Percentiles rank a stretch among this genome's conserved stretches.
phyloP scores from a whole-genome alignment of 2,888 invertebrate species.

The Conops quadrifasciatus region DNA sequence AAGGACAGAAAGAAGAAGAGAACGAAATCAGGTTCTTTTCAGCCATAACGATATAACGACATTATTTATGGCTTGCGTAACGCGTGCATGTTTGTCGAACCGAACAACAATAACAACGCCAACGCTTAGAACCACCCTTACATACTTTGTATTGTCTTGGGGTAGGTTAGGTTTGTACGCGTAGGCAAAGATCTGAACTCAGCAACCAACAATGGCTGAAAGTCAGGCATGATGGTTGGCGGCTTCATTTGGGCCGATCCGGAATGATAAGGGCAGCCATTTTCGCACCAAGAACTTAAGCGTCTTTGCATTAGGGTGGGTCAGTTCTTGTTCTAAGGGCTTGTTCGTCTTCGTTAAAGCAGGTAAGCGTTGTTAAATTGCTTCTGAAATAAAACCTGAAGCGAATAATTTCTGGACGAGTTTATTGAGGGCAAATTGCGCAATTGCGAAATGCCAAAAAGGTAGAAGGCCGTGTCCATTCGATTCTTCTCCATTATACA shows the following conservation, averaged over 20 bases:
- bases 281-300: slow-evolving; percentile 43
- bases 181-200: neutral
- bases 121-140: slow-evolving; percentile 46
- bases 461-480: no score
- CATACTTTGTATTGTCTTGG: slow-evolving; percentile 46
- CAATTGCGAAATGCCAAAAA: no score
- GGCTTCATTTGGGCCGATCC: neutral
- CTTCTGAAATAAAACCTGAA: neutral
- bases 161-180: slow-evolving; percentile 45
- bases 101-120: neutral
- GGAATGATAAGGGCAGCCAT: slow-evolving; percentile 31
- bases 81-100: neutral
- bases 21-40: slow-evolving; percentile 9
- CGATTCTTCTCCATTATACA: no score
- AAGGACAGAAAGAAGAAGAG: neutral
- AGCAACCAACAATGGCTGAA: slow-evolving; percentile 6
- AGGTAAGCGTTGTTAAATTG: no score
- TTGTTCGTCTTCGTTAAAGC: no score
- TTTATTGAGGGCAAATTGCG: no score
- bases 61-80: slow-evolving; percentile 33
- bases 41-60: slow-evolving; percentile 15
- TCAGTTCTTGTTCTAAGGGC: slow-evolving; percentile 34
- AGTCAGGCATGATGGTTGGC: neutral
- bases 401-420: no score
- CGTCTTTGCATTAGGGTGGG: slow-evolving; percentile 46